phyloP scores from a whole-genome alignment of 2,113 vertebrate genomes.

The Synchiropus splendidus region DNA sequence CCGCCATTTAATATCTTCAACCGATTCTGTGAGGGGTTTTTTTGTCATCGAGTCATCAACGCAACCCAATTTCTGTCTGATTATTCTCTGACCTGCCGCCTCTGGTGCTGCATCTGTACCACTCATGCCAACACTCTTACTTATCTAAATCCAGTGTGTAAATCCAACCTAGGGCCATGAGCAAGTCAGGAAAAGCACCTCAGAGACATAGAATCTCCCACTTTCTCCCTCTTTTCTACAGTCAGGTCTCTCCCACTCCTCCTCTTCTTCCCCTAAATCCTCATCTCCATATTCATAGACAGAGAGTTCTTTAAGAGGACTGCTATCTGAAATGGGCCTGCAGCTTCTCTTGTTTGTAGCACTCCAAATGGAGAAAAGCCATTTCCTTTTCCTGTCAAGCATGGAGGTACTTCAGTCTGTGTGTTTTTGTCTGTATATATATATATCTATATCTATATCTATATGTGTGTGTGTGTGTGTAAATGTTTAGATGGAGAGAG shows the following conservation, averaged over 20 bases:
- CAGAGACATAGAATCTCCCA: slow-evolving; percentile 35
- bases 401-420: slow-evolving; percentile 36
- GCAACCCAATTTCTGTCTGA: slow-evolving; percentile 27
- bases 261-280: slow-evolving; percentile 40
- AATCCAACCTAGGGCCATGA: slow-evolving; percentile 45
- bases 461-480: no score
- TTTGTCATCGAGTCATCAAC: background rate
- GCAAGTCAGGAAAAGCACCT: slow-evolving; percentile 38
- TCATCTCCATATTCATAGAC: slow-evolving; percentile 67
- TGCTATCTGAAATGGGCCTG: slow-evolving; percentile 57
- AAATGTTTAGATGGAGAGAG: slow-evolving; percentile 29
- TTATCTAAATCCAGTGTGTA: slow-evolving; percentile 39
- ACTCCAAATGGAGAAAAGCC: slow-evolving; percentile 58
- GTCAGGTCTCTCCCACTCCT: slow-evolving; percentile 31
- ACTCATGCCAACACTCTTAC: slow-evolving; percentile 20
- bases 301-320: slow-evolving; percentile 48
- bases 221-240: slow-evolving; percentile 20
- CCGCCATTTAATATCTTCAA: no score
- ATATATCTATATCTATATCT: no score
- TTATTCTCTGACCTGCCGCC: slow-evolving; percentile 45
- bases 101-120: slow-evolving; percentile 23
- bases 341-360: slow-evolving; percentile 60
- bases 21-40: no score
- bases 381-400: slow-evolving; percentile 60
- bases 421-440: slow-evolving; percentile 22